A percentile compares a stretch with the other conserved stretches of the same genome.
These are phyloP conservation scores for Gadopsis bispinosus DNA, from an alignment of 2,797 vertebrate genomes.

Conservation along the genomic window DNA sequence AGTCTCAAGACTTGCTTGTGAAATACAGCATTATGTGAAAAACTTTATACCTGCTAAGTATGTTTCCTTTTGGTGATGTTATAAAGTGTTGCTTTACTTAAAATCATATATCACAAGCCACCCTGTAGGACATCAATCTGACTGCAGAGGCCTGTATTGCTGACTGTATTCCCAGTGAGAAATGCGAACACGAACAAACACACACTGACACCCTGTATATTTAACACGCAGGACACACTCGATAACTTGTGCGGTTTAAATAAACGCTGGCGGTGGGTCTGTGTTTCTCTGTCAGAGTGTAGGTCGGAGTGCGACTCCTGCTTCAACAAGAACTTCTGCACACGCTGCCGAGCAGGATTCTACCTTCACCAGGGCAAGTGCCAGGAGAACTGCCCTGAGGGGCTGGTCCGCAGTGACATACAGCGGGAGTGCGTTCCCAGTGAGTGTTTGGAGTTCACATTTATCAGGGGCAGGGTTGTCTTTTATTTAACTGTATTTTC, in stretches of 20 bases:
- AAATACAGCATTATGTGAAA: slow-evolving; percentile 22
- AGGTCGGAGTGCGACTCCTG: slow-evolving; percentile 98
- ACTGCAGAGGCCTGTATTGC: slow-evolving; percentile 37
- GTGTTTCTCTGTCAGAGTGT: slow-evolving; percentile 91
- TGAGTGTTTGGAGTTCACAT: slow-evolving; percentile 70
- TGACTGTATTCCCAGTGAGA: slow-evolving; percentile 39
- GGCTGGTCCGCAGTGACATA: slow-evolving; percentile 90
- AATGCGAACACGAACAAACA: slow-evolving; percentile 31
- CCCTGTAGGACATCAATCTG: slow-evolving; percentile 27
- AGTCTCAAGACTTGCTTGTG: slow-evolving; percentile 6
- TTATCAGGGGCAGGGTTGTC: neutral
- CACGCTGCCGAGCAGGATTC: slow-evolving; percentile 94
- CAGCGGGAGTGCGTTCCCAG: slow-evolving; percentile 92
- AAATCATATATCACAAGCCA: slow-evolving; percentile 29
- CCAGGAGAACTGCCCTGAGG: slow-evolving; percentile 95
- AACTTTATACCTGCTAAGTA: slow-evolving; percentile 8
- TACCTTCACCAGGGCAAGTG: slow-evolving; percentile 98
- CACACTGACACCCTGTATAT: slow-evolving; percentile 66
- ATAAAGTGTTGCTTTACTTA: slow-evolving; percentile 32
- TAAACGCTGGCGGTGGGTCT: slow-evolving; percentile 71
- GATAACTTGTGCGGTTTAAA: slow-evolving; percentile 68
- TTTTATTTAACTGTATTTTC: slow-evolving; percentile 1
- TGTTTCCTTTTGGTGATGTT: slow-evolving; percentile 35
- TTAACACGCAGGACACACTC: slow-evolving; percentile 61
- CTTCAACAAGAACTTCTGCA: slow-evolving; percentile 99